These are phyloP conservation scores for Catagonus wagneri DNA, from an alignment of 2,113 vertebrate species.

Conservation along the genomic window DNA sequence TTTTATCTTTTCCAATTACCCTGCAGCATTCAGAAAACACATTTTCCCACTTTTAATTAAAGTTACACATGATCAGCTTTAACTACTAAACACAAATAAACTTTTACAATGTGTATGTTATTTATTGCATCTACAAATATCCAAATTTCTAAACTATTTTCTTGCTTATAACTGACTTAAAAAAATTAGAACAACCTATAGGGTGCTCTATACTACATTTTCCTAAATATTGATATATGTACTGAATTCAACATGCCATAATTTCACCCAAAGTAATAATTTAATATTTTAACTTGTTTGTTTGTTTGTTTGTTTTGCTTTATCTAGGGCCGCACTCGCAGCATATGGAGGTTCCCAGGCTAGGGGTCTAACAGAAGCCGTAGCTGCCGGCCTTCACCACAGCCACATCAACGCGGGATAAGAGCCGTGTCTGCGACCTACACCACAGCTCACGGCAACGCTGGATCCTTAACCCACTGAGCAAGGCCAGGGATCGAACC, in stretches of 20 bases:
- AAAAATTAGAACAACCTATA: constrained; percentile 36
- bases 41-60: constrained; percentile 79
- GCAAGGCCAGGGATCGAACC: no score
- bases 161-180: constrained; percentile 7
- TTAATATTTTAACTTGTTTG: constrained; percentile 9
- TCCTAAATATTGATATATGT: background rate
- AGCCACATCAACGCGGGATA: no score
- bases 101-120: constrained; percentile 67
- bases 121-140: constrained; percentile 60
- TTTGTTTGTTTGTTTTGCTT: no score
- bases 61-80: constrained; percentile 73
- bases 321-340: no score
- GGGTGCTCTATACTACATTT: background rate
- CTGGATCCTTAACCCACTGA: no score
- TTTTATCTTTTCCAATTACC: constrained; percentile 75
- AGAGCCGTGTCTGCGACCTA: no score
- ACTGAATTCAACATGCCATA: background rate
- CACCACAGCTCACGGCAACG: no score
- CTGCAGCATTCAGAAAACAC: constrained; percentile 71
- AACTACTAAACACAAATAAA: constrained; percentile 55
- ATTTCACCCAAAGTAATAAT: accelerated
- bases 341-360: no score
- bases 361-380: no score
- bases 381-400: no score
- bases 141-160: constrained; percentile 50